Conservation (phyloP, 2,888 invertebrate species). For the Acleris holmiana region DNA sequence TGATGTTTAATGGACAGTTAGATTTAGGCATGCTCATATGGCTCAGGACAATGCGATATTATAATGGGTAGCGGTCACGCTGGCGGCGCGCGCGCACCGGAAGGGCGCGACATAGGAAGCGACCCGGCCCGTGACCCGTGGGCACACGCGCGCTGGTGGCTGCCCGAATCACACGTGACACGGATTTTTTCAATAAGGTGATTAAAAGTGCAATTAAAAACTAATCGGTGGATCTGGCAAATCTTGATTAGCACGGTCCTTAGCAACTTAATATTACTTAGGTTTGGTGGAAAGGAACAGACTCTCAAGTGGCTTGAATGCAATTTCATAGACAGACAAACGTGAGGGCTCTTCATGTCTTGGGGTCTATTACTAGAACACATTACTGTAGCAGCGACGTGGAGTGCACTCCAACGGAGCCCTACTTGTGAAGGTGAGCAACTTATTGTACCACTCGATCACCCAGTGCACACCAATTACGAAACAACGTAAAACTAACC, state of each 20-base stretch:
- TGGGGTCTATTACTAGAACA: slow-evolving; percentile 53
- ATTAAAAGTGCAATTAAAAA: slow-evolving; percentile 3
- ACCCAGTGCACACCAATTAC: slow-evolving; percentile 18
- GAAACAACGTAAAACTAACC: background rate
- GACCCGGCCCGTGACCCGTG: slow-evolving; percentile 72
- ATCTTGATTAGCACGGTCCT: too few relatives aligned
- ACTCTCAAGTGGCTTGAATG: slow-evolving; percentile 9
- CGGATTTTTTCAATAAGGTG: slow-evolving; percentile 18
- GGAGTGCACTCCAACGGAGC: slow-evolving; percentile 41
- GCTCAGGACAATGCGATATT: slow-evolving; percentile 62
- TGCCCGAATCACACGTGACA: slow-evolving; percentile 65
- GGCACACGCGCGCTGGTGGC: slow-evolving; percentile 67
- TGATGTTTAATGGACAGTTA: slow-evolving; percentile 32
- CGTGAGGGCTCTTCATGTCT: slow-evolving; percentile 44
- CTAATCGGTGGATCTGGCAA: background rate
- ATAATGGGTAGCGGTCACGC: slow-evolving; percentile 66
- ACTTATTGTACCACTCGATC: slow-evolving; percentile 34
- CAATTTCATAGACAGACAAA: slow-evolving; percentile 42
- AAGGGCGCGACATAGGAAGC: slow-evolving; percentile 80
- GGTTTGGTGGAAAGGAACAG: too few relatives aligned
- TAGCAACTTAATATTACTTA: too few relatives aligned
- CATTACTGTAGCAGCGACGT: slow-evolving; percentile 52
- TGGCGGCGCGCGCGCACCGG: slow-evolving; percentile 73
- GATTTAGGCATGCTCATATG: slow-evolving; percentile 30
- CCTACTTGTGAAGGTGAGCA: slow-evolving; percentile 40